A percentile compares a stretch with the other conserved stretches of the same genome.
These are phyloP conservation scores for Melanotaenia pygmaea DNA, from an alignment of 2,797 vertebrate species.

Conservation along the genomic window DNA sequence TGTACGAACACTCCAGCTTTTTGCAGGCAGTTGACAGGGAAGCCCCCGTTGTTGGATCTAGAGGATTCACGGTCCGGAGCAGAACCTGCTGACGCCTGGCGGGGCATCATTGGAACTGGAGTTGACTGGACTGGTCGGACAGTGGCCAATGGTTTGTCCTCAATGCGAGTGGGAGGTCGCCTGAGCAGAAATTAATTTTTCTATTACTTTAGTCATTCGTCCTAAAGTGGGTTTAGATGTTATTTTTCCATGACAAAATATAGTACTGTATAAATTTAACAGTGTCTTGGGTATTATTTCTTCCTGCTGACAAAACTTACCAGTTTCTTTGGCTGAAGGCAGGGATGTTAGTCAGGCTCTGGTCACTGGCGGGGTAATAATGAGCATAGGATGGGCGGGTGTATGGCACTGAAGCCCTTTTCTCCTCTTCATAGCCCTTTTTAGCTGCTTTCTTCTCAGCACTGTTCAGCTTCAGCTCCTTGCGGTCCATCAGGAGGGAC, in stretches of 20 bases:
- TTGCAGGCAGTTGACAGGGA: constrained; percentile 95
- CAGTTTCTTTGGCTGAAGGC: constrained; percentile 98
- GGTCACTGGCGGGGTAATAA: constrained; percentile 96
- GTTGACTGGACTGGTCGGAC: constrained; percentile 92
- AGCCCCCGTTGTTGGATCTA: constrained; percentile 85
- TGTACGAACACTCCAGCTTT: constrained; percentile 96
- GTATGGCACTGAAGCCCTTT: constrained; percentile 95
- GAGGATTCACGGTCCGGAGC: constrained; percentile 53
- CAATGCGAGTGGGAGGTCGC: constrained; percentile 87
- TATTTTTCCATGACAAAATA: background rate
- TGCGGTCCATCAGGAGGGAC: constrained; percentile 94
- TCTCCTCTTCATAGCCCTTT: constrained; percentile 96
- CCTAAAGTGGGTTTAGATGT: background rate
- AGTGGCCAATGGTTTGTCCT: constrained; percentile 91
- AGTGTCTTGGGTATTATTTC: background rate
- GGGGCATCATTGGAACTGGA: constrained; percentile 92
- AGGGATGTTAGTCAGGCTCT: constrained; percentile 94
- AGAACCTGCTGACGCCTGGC: constrained; percentile 84
- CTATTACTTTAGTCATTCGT: background rate
- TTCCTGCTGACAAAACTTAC: constrained; percentile 74
- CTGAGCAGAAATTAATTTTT: constrained; percentile 65
- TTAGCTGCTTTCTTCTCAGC: constrained; percentile 95
- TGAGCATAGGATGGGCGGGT: constrained; percentile 96
- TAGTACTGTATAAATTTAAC: background rate
- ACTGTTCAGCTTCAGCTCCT: constrained; percentile 92